Evolutionary conservation across 2,797 vertebrate genomes (phyloP).

Genomic region (Meda fulgida): DNA sequence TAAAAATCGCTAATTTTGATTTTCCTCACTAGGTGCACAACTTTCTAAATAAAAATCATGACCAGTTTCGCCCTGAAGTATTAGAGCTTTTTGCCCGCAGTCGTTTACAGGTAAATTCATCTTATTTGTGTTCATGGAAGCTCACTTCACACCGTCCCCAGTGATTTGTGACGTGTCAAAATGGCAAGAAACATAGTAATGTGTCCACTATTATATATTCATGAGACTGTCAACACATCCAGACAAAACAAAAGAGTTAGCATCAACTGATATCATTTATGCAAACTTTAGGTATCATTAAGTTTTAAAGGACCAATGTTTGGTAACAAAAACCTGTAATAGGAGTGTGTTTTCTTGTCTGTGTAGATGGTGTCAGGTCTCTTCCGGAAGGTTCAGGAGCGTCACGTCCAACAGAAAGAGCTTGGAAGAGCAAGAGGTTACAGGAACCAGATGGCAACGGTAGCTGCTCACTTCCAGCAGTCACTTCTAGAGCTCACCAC

Average conservation of each 20-base stretch:
- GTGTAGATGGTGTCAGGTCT: conserved; percentile 84
- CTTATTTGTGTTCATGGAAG: neutral
- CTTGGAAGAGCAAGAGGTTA: conserved; percentile 72
- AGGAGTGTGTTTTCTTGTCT: conserved; percentile 25
- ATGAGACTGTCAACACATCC: conserved; percentile 20
- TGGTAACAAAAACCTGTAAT: conserved; percentile 30
- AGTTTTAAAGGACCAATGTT: conserved; percentile 35
- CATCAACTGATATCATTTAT: conserved; percentile 38
- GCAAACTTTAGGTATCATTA: conserved; percentile 42
- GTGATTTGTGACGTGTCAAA: conserved; percentile 9
- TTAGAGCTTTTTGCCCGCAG: conserved; percentile 89
- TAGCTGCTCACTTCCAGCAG: conserved; percentile 84
- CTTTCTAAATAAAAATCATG: conserved; percentile 90
- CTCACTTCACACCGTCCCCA: neutral
- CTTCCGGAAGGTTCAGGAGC: conserved; percentile 81
- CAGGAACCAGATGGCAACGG: conserved; percentile 75
- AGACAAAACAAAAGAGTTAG: conserved; percentile 22
- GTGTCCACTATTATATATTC: conserved; percentile 23
- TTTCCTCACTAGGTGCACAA: conserved; percentile 84
- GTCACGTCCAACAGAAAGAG: conserved; percentile 72
- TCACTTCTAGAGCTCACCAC: conserved; percentile 84
- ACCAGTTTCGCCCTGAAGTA: conserved; percentile 82
- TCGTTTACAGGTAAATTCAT: conserved; percentile 79
- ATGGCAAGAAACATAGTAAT: conserved; percentile 33
- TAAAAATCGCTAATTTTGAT: neutral